Base-by-base conservation (phyloP, 2,888 invertebrate genomes). In the Boloria selene region DNA sequence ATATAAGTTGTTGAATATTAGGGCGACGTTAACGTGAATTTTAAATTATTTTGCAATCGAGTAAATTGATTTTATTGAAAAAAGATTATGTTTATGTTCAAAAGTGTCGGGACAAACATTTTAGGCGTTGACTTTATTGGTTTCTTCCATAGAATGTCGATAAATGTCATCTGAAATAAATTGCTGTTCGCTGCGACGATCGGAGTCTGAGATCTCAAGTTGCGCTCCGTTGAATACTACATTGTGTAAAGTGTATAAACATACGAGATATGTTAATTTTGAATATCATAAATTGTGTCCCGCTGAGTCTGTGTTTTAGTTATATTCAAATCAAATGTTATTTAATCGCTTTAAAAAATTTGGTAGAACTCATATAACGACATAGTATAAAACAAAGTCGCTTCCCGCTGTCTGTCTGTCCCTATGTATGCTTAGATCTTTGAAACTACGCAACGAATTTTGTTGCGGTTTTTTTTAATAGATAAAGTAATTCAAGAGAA, bases 101-200 rank as follows among this genome's bases (percentile, higher is more conserved):
- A 70, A 60, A 74, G 79, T 77, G 79, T 80, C 74, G 74, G 75
- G 74, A 77, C 78, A 81, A 79, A 74, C 76, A 77, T 82, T 84
- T 82, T 77, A 78, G 80, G 80, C 79, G 81, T 79, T 75, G 75
- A 68, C 70, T 85, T 86, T 86, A 87, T 85, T 84, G 82, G 80
- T 73, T 79, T 75, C 77, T 75, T 82, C 80, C 78, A 82, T 85
- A 83, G 83, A 81, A 84, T 83, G 78, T 79, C 82, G 82, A 90
- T 90, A 85, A 89, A 87, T 84, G 87, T 87, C 89, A 86, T 81
- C 74, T 77, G 72, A 83, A 83, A 88, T 88, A 86, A 88, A 88
- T 88, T 79, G 85, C 62, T 64, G 31, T 45, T 22, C 10, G 64
- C 31, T 17, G 31, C 50, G 42, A 51, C 56, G 53, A 68, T 66